Evolutionary conservation across 2,113 vertebrate species (phyloP).

Genomic region (Eulemur rufifrons): DNA sequence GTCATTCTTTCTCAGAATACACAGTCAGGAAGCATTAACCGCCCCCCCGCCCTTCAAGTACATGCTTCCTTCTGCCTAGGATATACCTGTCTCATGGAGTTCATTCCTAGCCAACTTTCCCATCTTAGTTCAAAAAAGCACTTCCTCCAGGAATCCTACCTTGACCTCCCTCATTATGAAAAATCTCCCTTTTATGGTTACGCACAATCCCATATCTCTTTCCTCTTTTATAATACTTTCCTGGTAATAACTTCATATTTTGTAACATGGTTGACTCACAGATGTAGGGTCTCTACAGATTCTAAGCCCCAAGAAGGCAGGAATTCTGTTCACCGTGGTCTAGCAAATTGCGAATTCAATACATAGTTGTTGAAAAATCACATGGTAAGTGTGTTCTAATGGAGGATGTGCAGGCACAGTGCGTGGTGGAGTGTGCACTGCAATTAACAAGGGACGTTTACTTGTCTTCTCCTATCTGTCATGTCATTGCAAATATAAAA

Average conservation of each 20-base stretch:
- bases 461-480: not conserved
- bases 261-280: not conserved
- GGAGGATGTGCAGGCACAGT: not conserved
- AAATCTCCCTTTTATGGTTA: not conserved
- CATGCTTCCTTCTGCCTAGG: not conserved
- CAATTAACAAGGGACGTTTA: not conserved
- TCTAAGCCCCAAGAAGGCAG: not conserved
- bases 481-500: not conserved
- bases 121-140: not conserved
- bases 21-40: not conserved
- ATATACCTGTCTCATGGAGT: not conserved
- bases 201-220: not conserved
- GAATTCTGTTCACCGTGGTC: not conserved
- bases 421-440: fast-evolving
- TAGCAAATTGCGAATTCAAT: not conserved
- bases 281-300: not conserved
- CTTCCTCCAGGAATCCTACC: not conserved
- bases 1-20: not conserved
- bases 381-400: not conserved
- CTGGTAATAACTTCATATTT: not conserved
- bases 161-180: not conserved
- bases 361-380: not conserved
- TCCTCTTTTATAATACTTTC: not conserved
- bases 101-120: not conserved
- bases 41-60: not conserved